Conservation (phyloP, 2,113 vertebrate genomes). For the Anoura caudifer region DNA sequence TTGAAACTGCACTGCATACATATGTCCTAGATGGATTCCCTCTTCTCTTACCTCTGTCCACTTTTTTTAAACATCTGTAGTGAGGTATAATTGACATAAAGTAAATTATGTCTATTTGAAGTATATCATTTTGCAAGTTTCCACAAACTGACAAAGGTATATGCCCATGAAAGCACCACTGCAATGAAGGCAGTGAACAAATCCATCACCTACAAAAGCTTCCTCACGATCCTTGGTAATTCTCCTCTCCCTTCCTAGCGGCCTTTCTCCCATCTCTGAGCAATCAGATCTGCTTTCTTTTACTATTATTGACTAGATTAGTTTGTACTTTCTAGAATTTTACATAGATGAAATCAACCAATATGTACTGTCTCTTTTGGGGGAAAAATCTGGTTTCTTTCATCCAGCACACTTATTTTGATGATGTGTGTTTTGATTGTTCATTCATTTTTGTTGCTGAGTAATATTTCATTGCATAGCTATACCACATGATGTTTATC, state of each 20-base stretch:
- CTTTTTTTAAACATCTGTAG: neutral
- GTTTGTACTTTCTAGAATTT: neutral
- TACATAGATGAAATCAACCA: neutral
- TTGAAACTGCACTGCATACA: slow-evolving; percentile 47
- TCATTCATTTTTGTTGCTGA: neutral
- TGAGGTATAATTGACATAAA: neutral
- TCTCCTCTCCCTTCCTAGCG: neutral
- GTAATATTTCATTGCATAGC: neutral
- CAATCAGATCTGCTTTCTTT: neutral
- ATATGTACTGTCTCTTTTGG: neutral
- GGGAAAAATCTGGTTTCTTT: neutral
- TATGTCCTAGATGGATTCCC: slow-evolving; percentile 36
- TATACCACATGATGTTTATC: neutral
- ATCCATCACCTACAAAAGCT: neutral
- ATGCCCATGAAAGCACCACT: neutral
- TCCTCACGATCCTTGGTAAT: neutral
- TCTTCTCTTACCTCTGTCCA: neutral
- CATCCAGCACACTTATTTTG: neutral
- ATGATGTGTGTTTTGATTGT: neutral
- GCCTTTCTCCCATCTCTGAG: neutral
- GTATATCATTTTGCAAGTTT: neutral
- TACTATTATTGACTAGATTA: neutral
- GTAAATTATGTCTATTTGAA: neutral
- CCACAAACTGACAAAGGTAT: neutral
- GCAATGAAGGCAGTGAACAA: neutral